Percentiles rank a stretch among this genome's conserved stretches.
These are phyloP conservation scores for Cataglyphis albicans DNA, from an alignment of 2,888 invertebrate species.

Conservation along the genomic window DNA sequence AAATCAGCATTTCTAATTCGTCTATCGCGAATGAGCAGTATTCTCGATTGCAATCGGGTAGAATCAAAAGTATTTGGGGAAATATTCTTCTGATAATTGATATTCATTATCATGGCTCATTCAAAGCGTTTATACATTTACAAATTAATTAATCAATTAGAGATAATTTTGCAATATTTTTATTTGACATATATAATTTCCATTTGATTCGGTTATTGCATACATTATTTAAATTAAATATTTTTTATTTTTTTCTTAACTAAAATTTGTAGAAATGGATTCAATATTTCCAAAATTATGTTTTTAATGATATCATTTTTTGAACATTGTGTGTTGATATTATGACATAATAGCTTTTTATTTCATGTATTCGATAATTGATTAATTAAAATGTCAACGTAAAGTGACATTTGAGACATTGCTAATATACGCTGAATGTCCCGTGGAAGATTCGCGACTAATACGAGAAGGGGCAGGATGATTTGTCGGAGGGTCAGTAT, in stretches of 20 bases:
- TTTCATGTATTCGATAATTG: not conserved
- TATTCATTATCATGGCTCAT: conserved; percentile 17
- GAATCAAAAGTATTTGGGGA: not conserved
- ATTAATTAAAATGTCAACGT: conserved; percentile 30
- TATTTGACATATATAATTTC: not conserved
- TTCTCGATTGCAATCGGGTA: not conserved
- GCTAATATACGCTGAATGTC: not conserved
- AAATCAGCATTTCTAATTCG: conserved; percentile 81
- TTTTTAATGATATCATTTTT: not conserved
- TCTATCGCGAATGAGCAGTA: conserved; percentile 73
- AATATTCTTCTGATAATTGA: not conserved
- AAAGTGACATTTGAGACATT: conserved; percentile 2
- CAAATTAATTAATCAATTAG: conserved; percentile 30
- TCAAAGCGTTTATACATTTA: not conserved
- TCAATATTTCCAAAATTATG: not conserved
- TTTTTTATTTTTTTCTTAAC: not conserved
- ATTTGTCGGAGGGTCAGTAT: conserved; percentile 65
- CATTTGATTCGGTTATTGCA: not conserved
- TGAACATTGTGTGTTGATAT: not conserved
- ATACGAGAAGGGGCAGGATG: conserved; percentile 49
- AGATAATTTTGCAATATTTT: not conserved
- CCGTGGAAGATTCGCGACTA: conserved; percentile 43
- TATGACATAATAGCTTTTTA: not conserved
- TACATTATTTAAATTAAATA: not conserved
- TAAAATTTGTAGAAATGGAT: not conserved